Conservation (phyloP, 2,113 vertebrate species). For the Romanogobio albipinnatus region DNA sequence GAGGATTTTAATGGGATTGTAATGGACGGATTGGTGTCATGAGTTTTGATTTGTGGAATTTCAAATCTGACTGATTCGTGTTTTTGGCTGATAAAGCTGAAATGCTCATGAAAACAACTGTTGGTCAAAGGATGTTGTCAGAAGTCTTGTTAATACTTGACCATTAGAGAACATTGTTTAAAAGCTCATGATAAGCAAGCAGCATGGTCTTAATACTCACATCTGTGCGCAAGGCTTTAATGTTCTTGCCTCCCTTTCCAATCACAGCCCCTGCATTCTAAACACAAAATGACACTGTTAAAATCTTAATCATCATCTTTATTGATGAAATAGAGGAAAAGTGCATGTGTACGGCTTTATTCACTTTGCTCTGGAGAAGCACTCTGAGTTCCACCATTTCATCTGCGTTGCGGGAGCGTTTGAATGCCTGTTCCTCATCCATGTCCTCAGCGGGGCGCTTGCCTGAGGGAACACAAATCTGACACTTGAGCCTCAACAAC, state of each 20-base stretch:
- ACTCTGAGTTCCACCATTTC: conserved; percentile 97
- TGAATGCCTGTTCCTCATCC: conserved; percentile 96
- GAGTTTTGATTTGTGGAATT: conserved; percentile 6
- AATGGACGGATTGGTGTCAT: conserved; percentile 23
- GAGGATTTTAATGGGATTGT: conserved; percentile 12
- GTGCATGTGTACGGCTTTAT: background rate
- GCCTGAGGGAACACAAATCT: conserved; percentile 74
- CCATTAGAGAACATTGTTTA: conserved; percentile 14
- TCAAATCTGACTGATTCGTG: conserved; percentile 29
- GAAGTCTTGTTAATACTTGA: conserved; percentile 36
- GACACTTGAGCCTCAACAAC: conserved; percentile 3
- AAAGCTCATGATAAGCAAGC: background rate
- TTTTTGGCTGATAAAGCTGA: conserved; percentile 35
- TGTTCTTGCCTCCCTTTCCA: conserved; percentile 99
- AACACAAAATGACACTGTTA: conserved; percentile 24
- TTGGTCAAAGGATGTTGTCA: conserved; percentile 40
- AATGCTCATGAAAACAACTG: conserved; percentile 29
- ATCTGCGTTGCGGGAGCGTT: conserved; percentile 94
- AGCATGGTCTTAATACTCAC: conserved; percentile 84
- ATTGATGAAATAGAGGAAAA: background rate
- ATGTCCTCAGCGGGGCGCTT: conserved; percentile 97
- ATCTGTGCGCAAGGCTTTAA: conserved; percentile 97
- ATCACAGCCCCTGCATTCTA: conserved; percentile 98
- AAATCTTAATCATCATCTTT: too few relatives aligned
- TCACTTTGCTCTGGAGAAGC: conserved; percentile 97